Percentiles rank a stretch among this genome's conserved stretches.
These are phyloP conservation scores for Drosophila lacicola DNA, from an alignment of 2,888 invertebrate species.

Conservation along the genomic window DNA sequence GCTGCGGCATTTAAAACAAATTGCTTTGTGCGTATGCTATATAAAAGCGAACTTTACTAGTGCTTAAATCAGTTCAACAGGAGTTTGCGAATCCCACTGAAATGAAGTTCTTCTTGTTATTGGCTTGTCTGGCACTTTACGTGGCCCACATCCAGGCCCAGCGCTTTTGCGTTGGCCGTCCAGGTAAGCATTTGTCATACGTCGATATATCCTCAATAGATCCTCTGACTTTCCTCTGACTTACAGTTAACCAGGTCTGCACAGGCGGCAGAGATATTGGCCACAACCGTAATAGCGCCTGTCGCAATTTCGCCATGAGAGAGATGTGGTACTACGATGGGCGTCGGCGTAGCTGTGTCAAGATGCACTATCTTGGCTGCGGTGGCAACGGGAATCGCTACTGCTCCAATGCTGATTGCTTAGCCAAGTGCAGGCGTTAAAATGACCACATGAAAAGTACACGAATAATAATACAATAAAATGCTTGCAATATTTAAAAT, in stretches of 20 bases:
- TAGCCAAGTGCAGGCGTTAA: conserved; percentile 13
- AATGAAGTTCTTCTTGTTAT: conserved; percentile 35
- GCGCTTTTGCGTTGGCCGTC: conserved; percentile 21
- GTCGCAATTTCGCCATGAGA: conserved; percentile 12
- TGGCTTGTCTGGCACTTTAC: conserved; percentile 24
- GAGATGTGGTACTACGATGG: conserved; percentile 21
- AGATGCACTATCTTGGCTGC: conserved; percentile 14
- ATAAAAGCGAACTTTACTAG: background rate
- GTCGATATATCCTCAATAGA: background rate
- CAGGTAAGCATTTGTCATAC: conserved; percentile 2
- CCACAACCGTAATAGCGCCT: background rate
- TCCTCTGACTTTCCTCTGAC: background rate
- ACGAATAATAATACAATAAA: background rate
- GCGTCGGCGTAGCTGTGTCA: conserved; percentile 2
- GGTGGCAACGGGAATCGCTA: conserved; percentile 26
- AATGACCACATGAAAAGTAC: background rate
- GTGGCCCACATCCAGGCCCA: conserved; percentile 22
- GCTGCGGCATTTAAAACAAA: background rate
- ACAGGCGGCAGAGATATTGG: conserved; percentile 6
- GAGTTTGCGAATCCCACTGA: background rate
- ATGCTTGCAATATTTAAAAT: background rate
- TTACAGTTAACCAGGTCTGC: conserved; percentile 6
- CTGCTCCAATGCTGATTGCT: conserved; percentile 11
- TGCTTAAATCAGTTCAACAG: conserved; percentile 8
- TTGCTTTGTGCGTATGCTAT: conserved; percentile 1